phyloP scores from a whole-genome alignment of 2,113 vertebrate species.

The Nyctibius bracteatus region DNA sequence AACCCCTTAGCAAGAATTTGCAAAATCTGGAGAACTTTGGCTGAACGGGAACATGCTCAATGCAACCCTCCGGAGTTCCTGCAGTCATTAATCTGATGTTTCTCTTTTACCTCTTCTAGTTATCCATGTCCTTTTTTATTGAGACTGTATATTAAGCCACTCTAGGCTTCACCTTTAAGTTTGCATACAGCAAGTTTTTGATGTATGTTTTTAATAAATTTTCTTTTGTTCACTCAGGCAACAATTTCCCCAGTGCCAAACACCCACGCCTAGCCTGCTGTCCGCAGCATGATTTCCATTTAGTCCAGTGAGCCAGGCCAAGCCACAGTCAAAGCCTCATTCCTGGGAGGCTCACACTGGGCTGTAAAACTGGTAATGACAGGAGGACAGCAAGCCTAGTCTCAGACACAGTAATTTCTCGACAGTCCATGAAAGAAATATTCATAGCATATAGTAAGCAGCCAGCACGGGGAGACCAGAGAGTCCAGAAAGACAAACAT shows the following conservation, averaged over 20 bases:
- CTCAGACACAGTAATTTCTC: neutral
- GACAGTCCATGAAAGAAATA: neutral
- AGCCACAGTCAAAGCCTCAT: neutral
- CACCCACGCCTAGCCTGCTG: neutral
- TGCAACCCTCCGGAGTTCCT: neutral
- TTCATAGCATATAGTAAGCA: neutral
- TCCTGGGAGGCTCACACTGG: neutral
- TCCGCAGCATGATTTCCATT: neutral
- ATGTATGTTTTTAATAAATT: neutral
- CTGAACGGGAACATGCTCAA: neutral
- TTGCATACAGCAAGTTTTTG: neutral
- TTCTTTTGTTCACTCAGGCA: neutral
- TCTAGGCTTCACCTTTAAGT: neutral
- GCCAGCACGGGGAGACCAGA: neutral
- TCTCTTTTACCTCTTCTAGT: neutral
- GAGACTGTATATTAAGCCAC: neutral
- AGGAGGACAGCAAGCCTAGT: neutral
- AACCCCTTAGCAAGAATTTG: neutral
- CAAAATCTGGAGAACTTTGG: neutral
- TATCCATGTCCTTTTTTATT: neutral
- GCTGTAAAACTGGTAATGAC: neutral
- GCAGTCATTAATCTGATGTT: neutral
- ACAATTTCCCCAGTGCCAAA: neutral
- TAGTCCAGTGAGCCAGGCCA: neutral
- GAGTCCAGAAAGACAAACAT: neutral